These are phyloP conservation scores for Pogonognathellus flavescens DNA, from an alignment of 1,140 invertebrate species.

Conservation along the genomic window DNA sequence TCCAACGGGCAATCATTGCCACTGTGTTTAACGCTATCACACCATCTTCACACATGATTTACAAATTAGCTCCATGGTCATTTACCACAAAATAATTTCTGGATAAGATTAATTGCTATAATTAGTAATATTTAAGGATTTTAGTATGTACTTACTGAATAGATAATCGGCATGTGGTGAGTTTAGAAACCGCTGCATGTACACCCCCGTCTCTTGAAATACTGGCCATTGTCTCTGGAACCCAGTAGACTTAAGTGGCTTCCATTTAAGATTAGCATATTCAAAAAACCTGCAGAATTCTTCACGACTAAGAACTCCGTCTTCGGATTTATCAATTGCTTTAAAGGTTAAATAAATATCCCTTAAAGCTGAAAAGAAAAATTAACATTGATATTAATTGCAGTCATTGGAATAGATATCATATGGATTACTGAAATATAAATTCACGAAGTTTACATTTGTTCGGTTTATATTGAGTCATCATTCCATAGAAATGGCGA, in stretches of 20 bases:
- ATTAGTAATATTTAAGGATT: constrained; percentile 22
- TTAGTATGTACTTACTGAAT: constrained; percentile 60
- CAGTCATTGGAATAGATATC: too few species aligned
- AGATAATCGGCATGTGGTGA: constrained; percentile 59
- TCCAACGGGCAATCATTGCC: constrained; percentile 75
- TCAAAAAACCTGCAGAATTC: constrained; percentile 88
- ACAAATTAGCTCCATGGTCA: neutral
- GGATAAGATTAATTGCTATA: neutral
- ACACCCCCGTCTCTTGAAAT: constrained; percentile 53
- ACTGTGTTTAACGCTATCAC: constrained; percentile 79
- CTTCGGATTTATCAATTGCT: constrained; percentile 79
- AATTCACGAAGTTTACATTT: constrained; percentile 58
- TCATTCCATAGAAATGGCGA: constrained; percentile 81
- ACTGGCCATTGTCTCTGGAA: constrained; percentile 62
- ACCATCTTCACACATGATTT: constrained; percentile 73
- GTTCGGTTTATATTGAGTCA: constrained; percentile 60
- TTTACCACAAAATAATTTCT: neutral
- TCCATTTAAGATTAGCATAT: constrained; percentile 81
- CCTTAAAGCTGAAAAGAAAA: constrained; percentile 75
- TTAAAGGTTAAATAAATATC: constrained; percentile 88
- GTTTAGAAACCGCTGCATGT: constrained; percentile 59
- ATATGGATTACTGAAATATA: neutral
- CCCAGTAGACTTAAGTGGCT: constrained; percentile 68
- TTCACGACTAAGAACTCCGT: constrained; percentile 77
- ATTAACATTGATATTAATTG: neutral